Base-by-base conservation (phyloP, 1,140 invertebrate genomes). In the Goniozus legneri region DNA sequence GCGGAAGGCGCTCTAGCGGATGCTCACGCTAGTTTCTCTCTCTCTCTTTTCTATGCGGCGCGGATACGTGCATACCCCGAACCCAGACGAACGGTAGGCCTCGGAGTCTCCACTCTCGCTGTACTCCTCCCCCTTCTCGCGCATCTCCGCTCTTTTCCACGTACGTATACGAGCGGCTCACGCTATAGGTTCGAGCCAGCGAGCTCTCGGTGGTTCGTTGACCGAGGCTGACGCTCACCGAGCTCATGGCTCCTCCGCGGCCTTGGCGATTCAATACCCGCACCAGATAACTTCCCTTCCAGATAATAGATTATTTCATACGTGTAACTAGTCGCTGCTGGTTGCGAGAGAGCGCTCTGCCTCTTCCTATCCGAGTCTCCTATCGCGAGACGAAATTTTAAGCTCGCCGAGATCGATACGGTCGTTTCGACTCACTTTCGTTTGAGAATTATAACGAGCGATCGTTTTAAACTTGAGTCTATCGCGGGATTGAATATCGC, bases 191-290 rank as follows among this genome's bases (percentile, higher is more conserved):
- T 40, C 47, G n/a, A 54, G 49, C 43, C 47, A 51, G 53, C 32
- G 18, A 49, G 45, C 49, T 34, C 47, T 52, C 37, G 42, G 43
- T 57, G 52, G 70, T 68, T 73, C 70, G 61, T 63, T 67, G 70
- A 72, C 70, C 72, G 67, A 63, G 61, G 54, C n/a, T n/a, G n/a
- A n/a, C n/a, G n/a, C n/a, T n/a, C n/a, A n/a, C n/a, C n/a, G n/a
- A n/a, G n/a, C n/a, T n/a, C n/a, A n/a, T n/a, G n/a, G 44, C 62
- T 69, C 58, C 61, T 63, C 60, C 54, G 60, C 64, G 71, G 64
- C 70, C 71, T 75, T 75, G 70, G 67, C 67, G 61, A 73, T 73
- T 74, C 67, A 71, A 70, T 73, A 67, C 62, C 67, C 70, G 71
- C 70, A 69, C 67, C 60, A 71, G 66, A 75, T 75, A 71, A 69